Evolutionary conservation across 1,140 invertebrate species (phyloP), one percentile per base, ranked within the genome.

Genomic region (Hypothenemus hampei): DNA sequence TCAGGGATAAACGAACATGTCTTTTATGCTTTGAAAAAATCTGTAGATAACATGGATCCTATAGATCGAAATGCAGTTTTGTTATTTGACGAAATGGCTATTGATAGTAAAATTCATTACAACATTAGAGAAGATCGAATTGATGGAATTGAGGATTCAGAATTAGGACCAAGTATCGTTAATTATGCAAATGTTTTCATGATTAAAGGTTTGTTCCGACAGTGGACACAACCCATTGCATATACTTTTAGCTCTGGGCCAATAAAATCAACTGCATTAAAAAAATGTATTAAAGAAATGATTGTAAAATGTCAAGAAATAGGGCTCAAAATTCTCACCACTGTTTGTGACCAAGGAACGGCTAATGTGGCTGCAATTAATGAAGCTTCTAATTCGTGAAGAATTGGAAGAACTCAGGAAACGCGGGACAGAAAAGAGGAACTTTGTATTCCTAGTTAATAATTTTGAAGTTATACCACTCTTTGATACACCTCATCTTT

Each of bases 111-210:
- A 13, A 4, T 61, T 18, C 19, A 33, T 6, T 58, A 58, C 24
- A 49, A 54, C 26, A 13, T 11, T 18, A 47, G 23, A 5, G n/a
- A 18, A 13, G 33, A 55, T 15, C 13, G 15, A 4, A 48, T 58
- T 23, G 53, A 47, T 33, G 68, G 66, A 2, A 58, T 67, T 36
- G 52, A 65, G 10, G 44, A 52, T 31, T 58, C 62, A 52, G 67
- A 65, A 13, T 16, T 46, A 18, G 23, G 48, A 45, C 50, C 33
- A 20, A 23, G 10, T 40, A 3, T 31, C 22, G 41, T 56, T 5
- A 58, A 70, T 35, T 61, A 69, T 57, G 66, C 61, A 0, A 59
- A 59, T 44, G 68, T 69, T 6, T 69, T 66, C 37, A 67, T 70
- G 62, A 23, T 68, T 5, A 46, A 62, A 23, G 65, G 65, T 0